These are phyloP conservation scores for Hyalella azteca DNA, from an alignment of 2,888 invertebrate genomes.

Conservation along the genomic window DNA sequence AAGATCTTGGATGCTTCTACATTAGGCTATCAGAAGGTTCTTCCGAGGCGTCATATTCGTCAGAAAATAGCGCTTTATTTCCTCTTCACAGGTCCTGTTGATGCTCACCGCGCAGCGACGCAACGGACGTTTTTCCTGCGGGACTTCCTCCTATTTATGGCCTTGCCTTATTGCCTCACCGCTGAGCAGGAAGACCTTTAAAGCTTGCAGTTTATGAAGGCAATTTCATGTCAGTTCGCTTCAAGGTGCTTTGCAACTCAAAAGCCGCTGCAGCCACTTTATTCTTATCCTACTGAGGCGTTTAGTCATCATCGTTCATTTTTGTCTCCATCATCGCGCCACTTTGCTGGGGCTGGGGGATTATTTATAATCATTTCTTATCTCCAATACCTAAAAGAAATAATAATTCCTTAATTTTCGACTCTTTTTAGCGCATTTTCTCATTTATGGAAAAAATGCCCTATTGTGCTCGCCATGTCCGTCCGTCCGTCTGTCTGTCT, in stretches of 20 bases:
- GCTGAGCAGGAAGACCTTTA: constrained; percentile 7
- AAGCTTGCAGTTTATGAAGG: constrained; percentile 11
- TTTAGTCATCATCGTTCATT: too few relatives aligned
- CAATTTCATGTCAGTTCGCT: constrained; percentile 10
- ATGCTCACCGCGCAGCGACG: neutral
- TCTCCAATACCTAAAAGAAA: too few relatives aligned
- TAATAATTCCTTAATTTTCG: too few relatives aligned
- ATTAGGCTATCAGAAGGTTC: constrained; percentile 22
- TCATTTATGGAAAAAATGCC: too few relatives aligned
- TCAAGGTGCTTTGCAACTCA: constrained; percentile 1
- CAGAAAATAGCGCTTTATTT: constrained; percentile 17
- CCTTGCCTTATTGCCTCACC: constrained; percentile 33
- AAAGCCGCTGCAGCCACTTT: too few relatives aligned
- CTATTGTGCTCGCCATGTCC: too few relatives aligned
- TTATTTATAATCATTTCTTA: too few relatives aligned
- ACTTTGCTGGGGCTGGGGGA: too few relatives aligned
- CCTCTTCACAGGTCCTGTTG: neutral
- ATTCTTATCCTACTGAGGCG: too few relatives aligned
- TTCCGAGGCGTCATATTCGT: constrained; percentile 2
- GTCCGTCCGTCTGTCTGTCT: too few relatives aligned
- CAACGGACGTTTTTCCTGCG: constrained; percentile 7
- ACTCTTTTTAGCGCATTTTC: too few relatives aligned
- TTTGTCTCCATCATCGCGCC: too few relatives aligned
- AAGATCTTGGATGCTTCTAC: neutral
- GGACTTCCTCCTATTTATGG: constrained; percentile 32